Evolutionary conservation across 2,888 invertebrate species (phyloP), one percentile per base, ranked within the genome.

Genomic region (Lepeophtheirus nordmannii): DNA sequence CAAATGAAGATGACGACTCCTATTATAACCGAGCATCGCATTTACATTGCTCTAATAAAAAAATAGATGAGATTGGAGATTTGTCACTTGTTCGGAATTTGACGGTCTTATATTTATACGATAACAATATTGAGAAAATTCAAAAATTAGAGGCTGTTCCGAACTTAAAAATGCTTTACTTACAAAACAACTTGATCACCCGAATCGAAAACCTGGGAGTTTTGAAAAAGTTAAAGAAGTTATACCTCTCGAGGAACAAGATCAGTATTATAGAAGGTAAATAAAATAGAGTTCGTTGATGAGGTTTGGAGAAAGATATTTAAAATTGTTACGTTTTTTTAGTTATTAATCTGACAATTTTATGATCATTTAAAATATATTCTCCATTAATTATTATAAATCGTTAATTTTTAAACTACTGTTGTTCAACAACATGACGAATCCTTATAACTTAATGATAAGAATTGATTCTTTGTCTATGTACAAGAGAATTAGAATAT

Each of bases 121-220:
- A 62, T 20, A 62, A 62, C 39, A 38, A 23, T n/a, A n/a, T 62
- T 11, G 17, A 38, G 14, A 39, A 38, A 11, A 62, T 62, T 40
- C 40, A 62, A 40, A 39, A 40, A 9, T 39, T 62, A 23, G 62
- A 62, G 10, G 40, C 38, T 38, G 17, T 62, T 20, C 39, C 40
- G 2, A 8, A 37, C 62, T 62, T 62, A 23, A 39, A 17, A 62
- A 62, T 62, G 62, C 62, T 62, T n/a, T 62, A 62, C 20, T 62
- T 62, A 23, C 62, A 62, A 62, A 39, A 41, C n/a, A 62, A 62
- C 40, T 17, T 20, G 40, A 62, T 62, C 9, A n/a, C 20, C 1
- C 1, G 17, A 10, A 38, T 62, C 12, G 62, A 40, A 17, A 40
- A 40, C 20, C 10, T 62, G 10, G 23, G 62, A 11, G 11, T 20